A percentile compares a stretch with the other conserved stretches of the same genome.
Evolutionary conservation across 2,797 vertebrate genomes (phyloP).

Genomic region (Glossophaga mutica): DNA sequence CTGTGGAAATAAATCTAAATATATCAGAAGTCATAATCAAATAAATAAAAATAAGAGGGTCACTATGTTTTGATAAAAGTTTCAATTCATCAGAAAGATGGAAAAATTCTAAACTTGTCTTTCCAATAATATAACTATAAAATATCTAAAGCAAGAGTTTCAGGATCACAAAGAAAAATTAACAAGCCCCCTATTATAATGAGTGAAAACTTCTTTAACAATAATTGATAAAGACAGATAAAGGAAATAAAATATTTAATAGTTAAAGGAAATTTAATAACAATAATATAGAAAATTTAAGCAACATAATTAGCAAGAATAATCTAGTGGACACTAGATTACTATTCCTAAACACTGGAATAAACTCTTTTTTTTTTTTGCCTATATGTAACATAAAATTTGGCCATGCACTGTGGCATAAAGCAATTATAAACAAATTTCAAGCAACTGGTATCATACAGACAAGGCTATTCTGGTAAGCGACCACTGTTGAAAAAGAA

Average conservation of each 20-base stretch:
- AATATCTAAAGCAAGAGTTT: conserved; percentile 4
- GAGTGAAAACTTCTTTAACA: background rate
- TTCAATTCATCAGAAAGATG: background rate
- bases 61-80: background rate
- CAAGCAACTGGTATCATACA: background rate
- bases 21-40: background rate
- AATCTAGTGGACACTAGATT: background rate
- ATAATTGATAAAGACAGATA: background rate
- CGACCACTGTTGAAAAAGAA: background rate
- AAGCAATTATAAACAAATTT: background rate
- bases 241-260: background rate
- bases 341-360: background rate
- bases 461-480: background rate
- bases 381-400: background rate
- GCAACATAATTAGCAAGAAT: background rate
- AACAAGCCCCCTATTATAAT: background rate
- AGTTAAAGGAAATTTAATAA: background rate
- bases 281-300: background rate
- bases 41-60: background rate
- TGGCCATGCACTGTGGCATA: background rate
- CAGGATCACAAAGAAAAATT: background rate
- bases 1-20: background rate
- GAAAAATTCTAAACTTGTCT: background rate
- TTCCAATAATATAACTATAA: background rate
- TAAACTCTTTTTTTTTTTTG: background rate